Base-by-base conservation (phyloP, 2,888 invertebrate species). In the Steinernema scapterisci region DNA sequence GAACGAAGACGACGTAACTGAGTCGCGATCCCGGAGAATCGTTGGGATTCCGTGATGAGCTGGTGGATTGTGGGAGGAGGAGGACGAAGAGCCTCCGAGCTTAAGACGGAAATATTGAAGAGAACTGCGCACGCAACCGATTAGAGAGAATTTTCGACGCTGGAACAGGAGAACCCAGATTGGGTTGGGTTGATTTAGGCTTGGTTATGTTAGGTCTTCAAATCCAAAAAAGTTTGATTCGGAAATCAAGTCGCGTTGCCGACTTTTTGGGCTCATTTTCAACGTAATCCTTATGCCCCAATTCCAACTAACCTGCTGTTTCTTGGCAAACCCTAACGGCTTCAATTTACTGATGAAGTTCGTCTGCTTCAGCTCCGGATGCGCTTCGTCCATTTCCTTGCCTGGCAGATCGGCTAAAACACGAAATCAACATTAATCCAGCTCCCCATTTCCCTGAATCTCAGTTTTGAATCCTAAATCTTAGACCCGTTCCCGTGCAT, bases 341-440 rank as follows among this genome's bases (percentile, higher is more conserved):
- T 86, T 87, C 70, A 87, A 73, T 74, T 86, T 85, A n/a, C 81
- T 76, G 75, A 86, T 86, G 77, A 87, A 83, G 71, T 81, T 85
- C 38, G 80, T 79, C 73, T 82, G 81, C 48, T 76, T 75, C 44
- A 85, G 73, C 77, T 87, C 87, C 16, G 87, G 87, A 76, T 88
- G 88, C 6, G 87, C 86, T 73, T 88, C 86, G 71, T 88, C 85
- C 16, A 74, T 77, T 27, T 82, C 83, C 72, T 85, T 84, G 16
- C 52, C 25, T 13, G 48, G 71, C 73, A 25, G 73, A 72, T 71
- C 70, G 19, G 52, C 71, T 63, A 27, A 63, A 63, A 63, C n/a
- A 48, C 16, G 48, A 48, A 38, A 38, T 38, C 38, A 3, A 38
- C n/a, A 38, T 38, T 6, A 38, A 38, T 38, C 38, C 38, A 38